Conservation (phyloP, 1,140 invertebrate genomes). For the Microvelia longipes region DNA sequence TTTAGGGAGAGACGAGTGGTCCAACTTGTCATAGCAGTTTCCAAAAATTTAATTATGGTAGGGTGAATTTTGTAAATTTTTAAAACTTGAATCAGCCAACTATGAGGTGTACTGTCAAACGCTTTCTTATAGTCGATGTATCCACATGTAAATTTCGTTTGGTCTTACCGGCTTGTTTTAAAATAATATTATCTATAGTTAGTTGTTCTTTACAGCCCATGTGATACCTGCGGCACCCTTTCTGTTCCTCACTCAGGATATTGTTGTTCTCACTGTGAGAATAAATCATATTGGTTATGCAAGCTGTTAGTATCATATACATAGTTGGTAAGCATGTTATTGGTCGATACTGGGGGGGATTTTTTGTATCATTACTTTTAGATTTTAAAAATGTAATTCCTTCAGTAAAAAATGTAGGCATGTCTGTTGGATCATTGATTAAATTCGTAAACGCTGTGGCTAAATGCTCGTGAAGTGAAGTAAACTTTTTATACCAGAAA, state of each 20-base stretch:
- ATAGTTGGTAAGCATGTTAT: neutral
- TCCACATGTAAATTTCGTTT: neutral
- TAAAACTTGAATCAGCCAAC: neutral
- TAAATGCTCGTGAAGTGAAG: neutral
- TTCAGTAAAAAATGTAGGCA: neutral
- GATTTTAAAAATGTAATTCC: neutral
- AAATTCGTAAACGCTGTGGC: neutral
- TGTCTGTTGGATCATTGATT: neutral
- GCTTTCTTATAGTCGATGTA: neutral
- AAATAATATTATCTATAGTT: neutral
- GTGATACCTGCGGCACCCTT: neutral
- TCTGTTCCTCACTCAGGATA: neutral
- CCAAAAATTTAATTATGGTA: neutral
- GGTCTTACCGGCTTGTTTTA: neutral
- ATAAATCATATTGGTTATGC: neutral
- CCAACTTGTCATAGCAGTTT: neutral
- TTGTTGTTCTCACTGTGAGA: neutral
- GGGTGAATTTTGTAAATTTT: neutral
- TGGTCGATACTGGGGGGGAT: neutral
- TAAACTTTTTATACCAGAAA: neutral
- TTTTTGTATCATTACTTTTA: neutral
- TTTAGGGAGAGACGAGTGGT: neutral
- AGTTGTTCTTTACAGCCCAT: neutral
- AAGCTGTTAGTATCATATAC: neutral
- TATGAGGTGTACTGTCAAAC: neutral